Percentiles rank a stretch among this genome's conserved stretches.
These are phyloP conservation scores for Leucophenga montana DNA, from an alignment of 2,888 invertebrate genomes.

Conservation along the genomic window DNA sequence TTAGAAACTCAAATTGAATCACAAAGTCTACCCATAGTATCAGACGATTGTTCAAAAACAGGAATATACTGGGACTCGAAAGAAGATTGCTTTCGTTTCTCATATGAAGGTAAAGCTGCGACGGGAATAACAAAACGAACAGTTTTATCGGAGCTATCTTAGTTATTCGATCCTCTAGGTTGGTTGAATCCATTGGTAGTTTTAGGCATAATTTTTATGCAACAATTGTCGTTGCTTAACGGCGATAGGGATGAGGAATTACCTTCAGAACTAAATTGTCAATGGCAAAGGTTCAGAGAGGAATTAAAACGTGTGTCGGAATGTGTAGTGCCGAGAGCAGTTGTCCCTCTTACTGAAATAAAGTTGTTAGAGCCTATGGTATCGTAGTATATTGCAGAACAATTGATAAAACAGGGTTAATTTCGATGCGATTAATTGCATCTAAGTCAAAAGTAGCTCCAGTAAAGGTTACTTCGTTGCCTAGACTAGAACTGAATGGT, in stretches of 20 bases:
- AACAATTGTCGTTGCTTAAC: slow-evolving; percentile 27
- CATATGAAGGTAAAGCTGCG: slow-evolving; percentile 19
- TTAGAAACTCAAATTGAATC: background rate
- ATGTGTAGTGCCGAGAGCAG: background rate
- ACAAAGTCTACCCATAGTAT: background rate
- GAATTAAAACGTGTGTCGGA: background rate
- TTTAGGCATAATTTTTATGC: slow-evolving; percentile 30
- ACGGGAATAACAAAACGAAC: slow-evolving; percentile 1
- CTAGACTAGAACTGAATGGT: slow-evolving; percentile 33
- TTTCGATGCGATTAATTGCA: background rate
- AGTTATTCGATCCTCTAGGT: slow-evolving; percentile 30
- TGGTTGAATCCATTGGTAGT: slow-evolving; percentile 25
- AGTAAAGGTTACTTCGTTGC: slow-evolving; percentile 8
- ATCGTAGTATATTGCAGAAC: background rate
- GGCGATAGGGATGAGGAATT: slow-evolving; percentile 31
- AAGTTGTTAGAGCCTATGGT: background rate
- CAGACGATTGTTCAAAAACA: background rate
- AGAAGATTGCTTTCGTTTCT: slow-evolving; percentile 29
- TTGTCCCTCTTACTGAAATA: background rate
- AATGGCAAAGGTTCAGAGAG: slow-evolving; percentile 11
- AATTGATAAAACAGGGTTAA: background rate
- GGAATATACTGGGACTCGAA: slow-evolving; percentile 31
- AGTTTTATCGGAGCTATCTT: background rate
- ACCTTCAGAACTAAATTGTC: background rate
- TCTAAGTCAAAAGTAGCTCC: slow-evolving; percentile 32